These are phyloP conservation scores for Pachyseris speciosa DNA, from an alignment of 64 coral and sea anemone genomes.

Conservation along the genomic window DNA sequence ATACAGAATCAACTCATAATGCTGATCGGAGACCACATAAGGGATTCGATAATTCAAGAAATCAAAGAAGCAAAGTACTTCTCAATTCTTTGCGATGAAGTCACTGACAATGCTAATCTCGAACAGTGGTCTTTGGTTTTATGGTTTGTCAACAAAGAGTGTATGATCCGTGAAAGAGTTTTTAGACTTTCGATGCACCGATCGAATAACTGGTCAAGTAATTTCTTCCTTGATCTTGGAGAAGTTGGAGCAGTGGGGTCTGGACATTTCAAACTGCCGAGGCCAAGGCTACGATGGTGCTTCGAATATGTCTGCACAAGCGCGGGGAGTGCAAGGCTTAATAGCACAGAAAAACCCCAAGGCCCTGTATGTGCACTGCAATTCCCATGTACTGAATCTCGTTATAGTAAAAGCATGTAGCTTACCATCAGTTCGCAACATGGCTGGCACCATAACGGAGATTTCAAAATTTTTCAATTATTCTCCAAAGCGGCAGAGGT, in stretches of 20 bases:
- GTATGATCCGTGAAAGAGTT: constrained; percentile 30
- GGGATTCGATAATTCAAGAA: constrained; percentile 19
- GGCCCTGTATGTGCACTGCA: no score
- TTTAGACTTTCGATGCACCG: neutral
- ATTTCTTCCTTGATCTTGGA: constrained; percentile 14
- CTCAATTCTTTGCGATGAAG: constrained; percentile 63
- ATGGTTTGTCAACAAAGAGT: constrained; percentile 42
- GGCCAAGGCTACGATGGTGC: constrained; percentile 69
- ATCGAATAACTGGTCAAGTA: constrained; percentile 28
- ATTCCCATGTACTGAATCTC: constrained; percentile 68
- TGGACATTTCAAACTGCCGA: constrained; percentile 24
- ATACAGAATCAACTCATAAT: constrained; percentile 41
- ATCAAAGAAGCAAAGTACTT: constrained; percentile 61
- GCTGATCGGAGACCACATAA: constrained; percentile 19
- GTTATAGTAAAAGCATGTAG: no score
- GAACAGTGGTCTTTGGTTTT: constrained; percentile 53
- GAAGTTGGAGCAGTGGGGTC: constrained; percentile 47
- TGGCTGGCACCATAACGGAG: constrained; percentile 54
- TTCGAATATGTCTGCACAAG: constrained; percentile 45
- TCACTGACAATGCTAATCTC: constrained; percentile 44
- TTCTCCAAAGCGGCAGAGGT: constrained; percentile 55
- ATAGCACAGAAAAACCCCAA: no score
- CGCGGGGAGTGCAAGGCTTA: constrained; percentile 39
- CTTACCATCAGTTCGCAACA: no score
- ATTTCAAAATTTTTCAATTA: constrained; percentile 47